Evolutionary conservation across 2,113 vertebrate genomes (phyloP), one percentile per base, ranked within the genome.

Genomic region (Nothocercus julius): DNA sequence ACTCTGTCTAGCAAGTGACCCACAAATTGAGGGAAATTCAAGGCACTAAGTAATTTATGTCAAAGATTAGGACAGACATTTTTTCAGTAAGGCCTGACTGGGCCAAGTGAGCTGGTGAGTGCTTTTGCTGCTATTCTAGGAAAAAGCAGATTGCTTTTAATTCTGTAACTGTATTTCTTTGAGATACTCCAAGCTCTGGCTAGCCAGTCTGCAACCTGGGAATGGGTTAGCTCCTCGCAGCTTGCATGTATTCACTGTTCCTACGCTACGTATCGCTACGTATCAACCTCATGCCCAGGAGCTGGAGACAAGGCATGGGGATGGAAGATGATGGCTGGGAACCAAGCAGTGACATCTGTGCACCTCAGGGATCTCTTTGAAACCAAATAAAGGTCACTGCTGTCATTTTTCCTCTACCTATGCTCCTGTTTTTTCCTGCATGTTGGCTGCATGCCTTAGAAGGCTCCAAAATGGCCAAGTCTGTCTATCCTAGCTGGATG

Each of bases 101-200:
- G 27, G 54, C 10, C 38, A 54, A 53, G 22, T 0, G 5, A 82
- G 36, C 0, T 0, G 32, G 22, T 53, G 22, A 0, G 1, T 24
- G n/a, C 27, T 9, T 51, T 58, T 63, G 69, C 11, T 36, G 34
- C 56, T 47, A 4, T 15, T 70, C 32, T 36, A 22, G 20, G 27
- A 69, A 82, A 28, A 70, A 72, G 17, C 7, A 30, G 34, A 82
- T 19, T 21, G 74, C 20, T 17, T 36, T 30, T 24, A 80, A 22
- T 11, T 49, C 47, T 49, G 45, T 47, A 47, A 47, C 45, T 27
- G 11, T 44, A 38, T 36, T 15, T 64, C 44, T 56, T 56, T 66
- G 42, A 85, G 64, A 90, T 81, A 40, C 22, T n/a, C 64, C 22
- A 32, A 17, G n/a, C 49, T 22, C 63, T 78, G 20, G n/a, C 20